These are phyloP conservation scores for Chaitophorus viminalis DNA, from an alignment of 2,888 invertebrate genomes.

Conservation along the genomic window DNA sequence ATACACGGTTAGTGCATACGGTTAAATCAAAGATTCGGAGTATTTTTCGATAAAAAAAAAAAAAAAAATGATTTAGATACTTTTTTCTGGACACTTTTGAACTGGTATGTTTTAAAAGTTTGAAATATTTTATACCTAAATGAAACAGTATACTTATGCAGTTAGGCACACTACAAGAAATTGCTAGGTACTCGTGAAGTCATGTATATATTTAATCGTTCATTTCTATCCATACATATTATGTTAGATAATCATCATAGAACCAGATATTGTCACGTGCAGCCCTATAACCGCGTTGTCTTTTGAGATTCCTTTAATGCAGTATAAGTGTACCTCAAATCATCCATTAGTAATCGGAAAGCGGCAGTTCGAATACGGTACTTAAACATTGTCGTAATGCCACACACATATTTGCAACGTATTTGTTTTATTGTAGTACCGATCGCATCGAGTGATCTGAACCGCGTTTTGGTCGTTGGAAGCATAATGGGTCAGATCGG, in stretches of 20 bases:
- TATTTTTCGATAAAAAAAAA: no score
- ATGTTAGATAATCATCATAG: constrained; percentile 28
- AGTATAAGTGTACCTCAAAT: constrained; percentile 19
- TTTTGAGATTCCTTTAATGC: constrained; percentile 48
- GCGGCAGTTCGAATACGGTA: constrained; percentile 50
- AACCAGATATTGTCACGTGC: background rate
- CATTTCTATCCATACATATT: background rate
- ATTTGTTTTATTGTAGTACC: constrained; percentile 6
- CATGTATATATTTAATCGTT: no score
- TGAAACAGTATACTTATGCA: background rate
- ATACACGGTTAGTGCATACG: constrained; percentile 30
- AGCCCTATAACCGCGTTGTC: constrained; percentile 41
- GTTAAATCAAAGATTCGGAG: no score
- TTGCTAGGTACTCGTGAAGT: no score
- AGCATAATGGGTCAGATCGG: constrained; percentile 30
- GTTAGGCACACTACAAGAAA: background rate
- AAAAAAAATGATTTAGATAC: no score
- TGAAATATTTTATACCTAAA: background rate
- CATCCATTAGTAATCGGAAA: constrained; percentile 39
- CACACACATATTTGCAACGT: background rate
- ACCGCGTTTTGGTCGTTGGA: constrained; percentile 34
- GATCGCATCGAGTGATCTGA: background rate
- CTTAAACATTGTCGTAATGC: background rate
- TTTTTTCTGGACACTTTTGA: no score
- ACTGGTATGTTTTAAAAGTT: no score